phyloP scores from a whole-genome alignment of 2,888 invertebrate genomes.

The Zele albiditarsus region DNA sequence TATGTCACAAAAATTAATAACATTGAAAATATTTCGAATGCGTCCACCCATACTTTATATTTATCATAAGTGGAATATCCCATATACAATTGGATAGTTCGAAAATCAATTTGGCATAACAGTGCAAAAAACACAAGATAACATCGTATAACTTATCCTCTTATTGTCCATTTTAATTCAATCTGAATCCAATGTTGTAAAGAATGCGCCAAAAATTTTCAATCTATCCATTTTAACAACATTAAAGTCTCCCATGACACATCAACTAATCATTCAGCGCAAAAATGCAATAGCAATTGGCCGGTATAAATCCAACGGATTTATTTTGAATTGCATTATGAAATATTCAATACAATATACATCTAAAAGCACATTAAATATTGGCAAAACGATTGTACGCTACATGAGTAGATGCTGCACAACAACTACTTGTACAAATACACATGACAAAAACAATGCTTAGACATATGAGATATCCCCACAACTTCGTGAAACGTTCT shows the following conservation, averaged over 20 bases:
- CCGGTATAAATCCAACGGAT: conserved; percentile 15
- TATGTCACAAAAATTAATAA: too few relatives aligned
- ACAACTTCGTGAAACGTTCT: conserved; percentile 79
- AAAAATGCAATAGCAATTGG: conserved; percentile 19
- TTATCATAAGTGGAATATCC: too few relatives aligned
- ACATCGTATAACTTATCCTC: background rate
- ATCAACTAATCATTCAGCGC: conserved; percentile 41
- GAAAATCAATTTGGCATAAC: too few relatives aligned
- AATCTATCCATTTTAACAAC: background rate
- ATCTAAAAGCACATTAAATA: conserved; percentile 35
- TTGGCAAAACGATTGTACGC: conserved; percentile 61
- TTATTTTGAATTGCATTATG: background rate
- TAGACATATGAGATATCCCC: conserved; percentile 73
- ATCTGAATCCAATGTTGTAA: background rate
- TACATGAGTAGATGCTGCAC: conserved; percentile 55
- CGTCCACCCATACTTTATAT: too few relatives aligned
- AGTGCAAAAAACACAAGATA: too few relatives aligned
- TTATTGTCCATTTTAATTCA: conserved; percentile 24
- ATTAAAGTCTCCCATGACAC: background rate
- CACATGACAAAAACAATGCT: conserved; percentile 60
- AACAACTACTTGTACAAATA: conserved; percentile 57
- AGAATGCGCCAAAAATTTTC: conserved; percentile 24
- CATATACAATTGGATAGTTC: too few relatives aligned
- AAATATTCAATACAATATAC: background rate
- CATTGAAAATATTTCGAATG: too few relatives aligned